Percentiles rank a stretch among this genome's conserved stretches.
Evolutionary conservation across 1,140 invertebrate genomes (phyloP).

Genomic region (Drosophila pachea): DNA sequence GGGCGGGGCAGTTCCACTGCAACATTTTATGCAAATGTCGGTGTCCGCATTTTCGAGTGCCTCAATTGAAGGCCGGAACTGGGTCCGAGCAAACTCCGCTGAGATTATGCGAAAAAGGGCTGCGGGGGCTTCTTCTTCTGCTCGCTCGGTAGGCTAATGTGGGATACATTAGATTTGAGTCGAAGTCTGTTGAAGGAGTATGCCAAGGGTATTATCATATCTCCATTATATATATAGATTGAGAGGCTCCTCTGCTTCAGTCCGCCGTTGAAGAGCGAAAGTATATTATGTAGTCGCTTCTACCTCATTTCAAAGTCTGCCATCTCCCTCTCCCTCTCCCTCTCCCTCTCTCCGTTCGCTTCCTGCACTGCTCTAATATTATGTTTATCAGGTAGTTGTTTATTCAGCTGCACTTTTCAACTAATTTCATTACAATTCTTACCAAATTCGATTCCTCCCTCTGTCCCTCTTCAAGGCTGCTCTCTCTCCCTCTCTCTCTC

Average conservation of each 20-base stretch:
- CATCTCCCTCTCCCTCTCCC: no score
- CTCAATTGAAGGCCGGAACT: slow-evolving; percentile 16
- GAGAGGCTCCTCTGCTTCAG: background rate
- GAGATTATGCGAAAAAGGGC: slow-evolving; percentile 46
- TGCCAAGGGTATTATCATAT: no score
- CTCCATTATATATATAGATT: no score
- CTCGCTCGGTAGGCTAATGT: background rate
- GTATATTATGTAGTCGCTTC: background rate
- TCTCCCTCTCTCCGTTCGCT: background rate
- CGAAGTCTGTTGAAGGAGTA: no score
- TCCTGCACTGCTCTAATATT: slow-evolving; percentile 1
- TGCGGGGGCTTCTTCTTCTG: background rate
- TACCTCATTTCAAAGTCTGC: background rate
- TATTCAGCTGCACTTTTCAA: slow-evolving; percentile 62
- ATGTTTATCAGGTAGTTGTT: slow-evolving; percentile 71
- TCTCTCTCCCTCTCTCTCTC: background rate
- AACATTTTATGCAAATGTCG: slow-evolving; percentile 70
- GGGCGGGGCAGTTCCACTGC: slow-evolving; percentile 24
- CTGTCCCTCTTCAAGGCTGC: no score
- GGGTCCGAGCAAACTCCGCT: background rate
- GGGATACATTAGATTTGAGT: background rate
- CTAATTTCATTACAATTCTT: slow-evolving; percentile 70
- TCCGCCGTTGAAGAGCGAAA: background rate
- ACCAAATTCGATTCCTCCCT: background rate
- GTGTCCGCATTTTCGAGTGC: slow-evolving; percentile 32